phyloP scores from a whole-genome alignment of 2,797 vertebrate genomes.

The Lepilemur septentrionalis region DNA sequence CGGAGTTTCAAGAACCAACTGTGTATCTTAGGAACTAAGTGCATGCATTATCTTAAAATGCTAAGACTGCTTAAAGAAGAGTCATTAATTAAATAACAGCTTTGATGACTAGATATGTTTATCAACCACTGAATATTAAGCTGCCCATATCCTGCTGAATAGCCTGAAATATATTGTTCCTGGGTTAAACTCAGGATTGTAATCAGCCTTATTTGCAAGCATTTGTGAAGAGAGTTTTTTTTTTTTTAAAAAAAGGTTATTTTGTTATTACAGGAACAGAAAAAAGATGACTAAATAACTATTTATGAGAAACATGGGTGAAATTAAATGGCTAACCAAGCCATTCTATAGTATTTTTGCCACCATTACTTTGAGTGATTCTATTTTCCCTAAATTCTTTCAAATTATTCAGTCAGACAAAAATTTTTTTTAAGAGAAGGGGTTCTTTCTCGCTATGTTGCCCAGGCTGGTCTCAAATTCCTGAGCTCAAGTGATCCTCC shows the following conservation, averaged over 20 bases:
- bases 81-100: neutral
- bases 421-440: neutral
- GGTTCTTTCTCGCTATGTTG: neutral
- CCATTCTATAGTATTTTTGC: neutral
- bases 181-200: neutral
- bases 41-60: neutral
- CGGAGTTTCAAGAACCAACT: neutral
- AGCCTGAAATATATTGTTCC: neutral
- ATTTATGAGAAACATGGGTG: neutral
- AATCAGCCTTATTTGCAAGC: neutral
- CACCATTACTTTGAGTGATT: neutral
- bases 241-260: neutral
- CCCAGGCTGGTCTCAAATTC: neutral
- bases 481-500: neutral
- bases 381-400: constrained; percentile 1
- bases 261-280: neutral
- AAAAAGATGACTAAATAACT: constrained; percentile 1
- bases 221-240: neutral
- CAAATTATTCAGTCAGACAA: neutral
- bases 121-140: neutral
- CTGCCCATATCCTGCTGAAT: neutral
- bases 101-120: neutral
- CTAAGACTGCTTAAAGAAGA: neutral
- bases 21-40: neutral
- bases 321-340: constrained; percentile 7